These are phyloP conservation scores for Metopia argyrocephala DNA, from an alignment of 2,888 invertebrate genomes.

Conservation along the genomic window DNA sequence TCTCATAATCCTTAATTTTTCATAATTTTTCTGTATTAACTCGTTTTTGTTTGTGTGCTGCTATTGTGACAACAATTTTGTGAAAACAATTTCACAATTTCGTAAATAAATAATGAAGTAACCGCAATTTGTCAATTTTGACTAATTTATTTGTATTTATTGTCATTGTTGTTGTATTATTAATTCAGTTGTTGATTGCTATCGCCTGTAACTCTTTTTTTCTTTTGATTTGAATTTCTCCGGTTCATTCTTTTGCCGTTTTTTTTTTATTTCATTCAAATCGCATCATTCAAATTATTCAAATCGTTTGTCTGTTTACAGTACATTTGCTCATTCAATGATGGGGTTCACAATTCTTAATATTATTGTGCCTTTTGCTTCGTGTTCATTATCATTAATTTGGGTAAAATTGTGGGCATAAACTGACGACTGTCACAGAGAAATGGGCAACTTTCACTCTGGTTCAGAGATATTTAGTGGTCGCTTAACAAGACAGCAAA, in stretches of 20 bases:
- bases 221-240: not conserved
- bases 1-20: constrained; percentile 30
- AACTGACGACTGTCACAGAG: constrained; percentile 11
- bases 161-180: constrained; percentile 22
- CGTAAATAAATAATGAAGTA: not conserved
- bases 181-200: constrained; percentile 49
- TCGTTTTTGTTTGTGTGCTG: not conserved
- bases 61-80: not conserved
- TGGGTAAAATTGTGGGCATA: not conserved
- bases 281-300: constrained; percentile 70
- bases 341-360: constrained; percentile 57
- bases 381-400: constrained; percentile 30
- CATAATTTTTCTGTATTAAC: not conserved
- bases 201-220: constrained; percentile 37
- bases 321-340: constrained; percentile 79
- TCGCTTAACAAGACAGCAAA: no score
- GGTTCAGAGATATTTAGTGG: constrained; percentile 23
- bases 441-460: constrained; percentile 43
- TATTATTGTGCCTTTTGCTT: not conserved
- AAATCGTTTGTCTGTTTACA: constrained; percentile 78
- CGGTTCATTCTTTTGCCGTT: constrained; percentile 30
- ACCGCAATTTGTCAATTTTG: constrained; percentile 59
- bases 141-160: constrained; percentile 46
- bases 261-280: constrained; percentile 36
- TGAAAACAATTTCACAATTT: not conserved